These are phyloP conservation scores for Clarias gariepinus DNA, from an alignment of 2,113 vertebrate species.

Conservation along the genomic window DNA sequence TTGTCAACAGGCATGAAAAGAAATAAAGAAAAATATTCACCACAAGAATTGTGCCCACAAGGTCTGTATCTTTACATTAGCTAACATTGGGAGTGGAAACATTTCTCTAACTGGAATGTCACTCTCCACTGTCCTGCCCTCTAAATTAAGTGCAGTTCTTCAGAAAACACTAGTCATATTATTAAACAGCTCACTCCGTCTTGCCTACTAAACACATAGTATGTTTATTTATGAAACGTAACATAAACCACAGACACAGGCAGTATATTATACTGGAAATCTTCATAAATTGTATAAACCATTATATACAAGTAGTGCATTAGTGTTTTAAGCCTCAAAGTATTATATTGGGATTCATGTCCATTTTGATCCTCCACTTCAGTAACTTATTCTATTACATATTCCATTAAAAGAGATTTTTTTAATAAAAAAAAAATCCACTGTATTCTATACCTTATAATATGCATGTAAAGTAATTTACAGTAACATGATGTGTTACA, in stretches of 20 bases:
- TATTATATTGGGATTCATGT: not conserved
- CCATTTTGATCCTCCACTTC: not conserved
- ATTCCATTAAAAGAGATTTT: not conserved
- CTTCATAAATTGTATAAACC: not conserved
- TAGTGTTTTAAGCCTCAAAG: not conserved
- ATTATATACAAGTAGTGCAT: not conserved
- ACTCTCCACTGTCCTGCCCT: slow-evolving; percentile 27
- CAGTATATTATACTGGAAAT: slow-evolving; percentile 41
- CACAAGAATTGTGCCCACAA: slow-evolving; percentile 25
- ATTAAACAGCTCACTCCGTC: slow-evolving; percentile 62
- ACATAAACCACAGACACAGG: slow-evolving; percentile 56
- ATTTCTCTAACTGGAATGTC: too few relatives aligned
- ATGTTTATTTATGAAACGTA: slow-evolving; percentile 73
- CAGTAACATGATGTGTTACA: not conserved
- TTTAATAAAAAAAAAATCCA: not conserved
- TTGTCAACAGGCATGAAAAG: slow-evolving; percentile 47
- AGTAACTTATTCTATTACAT: not conserved
- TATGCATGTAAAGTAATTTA: not conserved
- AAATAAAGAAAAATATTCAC: slow-evolving; percentile 14
- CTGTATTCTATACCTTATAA: not conserved
- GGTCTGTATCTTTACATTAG: slow-evolving; percentile 41
- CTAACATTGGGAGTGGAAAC: too few relatives aligned
- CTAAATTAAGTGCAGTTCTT: slow-evolving; percentile 68
- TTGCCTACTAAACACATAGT: slow-evolving; percentile 69
- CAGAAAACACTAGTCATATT: slow-evolving; percentile 71